A percentile compares a stretch with the other conserved stretches of the same genome.
Conservation (phyloP, 2,797 vertebrate genomes). For the Varecia variegata region DNA sequence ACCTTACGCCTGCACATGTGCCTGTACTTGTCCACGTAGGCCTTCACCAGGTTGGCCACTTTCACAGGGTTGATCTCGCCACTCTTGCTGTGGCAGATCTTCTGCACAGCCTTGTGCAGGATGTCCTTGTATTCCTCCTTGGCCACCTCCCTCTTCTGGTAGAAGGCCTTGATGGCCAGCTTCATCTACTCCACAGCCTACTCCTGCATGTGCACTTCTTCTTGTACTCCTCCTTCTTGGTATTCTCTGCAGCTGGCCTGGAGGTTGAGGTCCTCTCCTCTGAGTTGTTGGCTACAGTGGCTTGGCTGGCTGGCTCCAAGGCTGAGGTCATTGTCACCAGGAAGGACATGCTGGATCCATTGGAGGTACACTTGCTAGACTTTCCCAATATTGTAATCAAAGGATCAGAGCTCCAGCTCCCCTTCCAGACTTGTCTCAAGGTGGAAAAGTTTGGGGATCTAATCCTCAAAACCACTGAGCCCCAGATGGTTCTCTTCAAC, state of each 20-base stretch:
- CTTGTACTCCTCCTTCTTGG: conserved; percentile 91
- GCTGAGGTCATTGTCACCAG: conserved; percentile 90
- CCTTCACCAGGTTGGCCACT: conserved; percentile 96
- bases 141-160: conserved; percentile 95
- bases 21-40: conserved; percentile 97
- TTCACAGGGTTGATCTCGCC: conserved; percentile 98
- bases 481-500: conserved; percentile 99
- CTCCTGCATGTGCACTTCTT: conserved; percentile 98
- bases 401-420: conserved; percentile 97
- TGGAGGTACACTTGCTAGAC: conserved; percentile 99
- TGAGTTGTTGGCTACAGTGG: conserved; percentile 50
- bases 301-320: conserved; percentile 77
- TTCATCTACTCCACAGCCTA: conserved; percentile 97
- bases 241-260: conserved; percentile 81
- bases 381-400: conserved; percentile 99
- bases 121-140: conserved; percentile 99
- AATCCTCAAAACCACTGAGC: conserved; percentile 98
- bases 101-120: conserved; percentile 96
- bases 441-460: conserved; percentile 99
- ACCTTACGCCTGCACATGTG: conserved; percentile 92
- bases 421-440: conserved; percentile 99
- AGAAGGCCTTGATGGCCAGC: conserved; percentile 98
- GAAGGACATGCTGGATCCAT: conserved; percentile 98
- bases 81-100: conserved; percentile 99
- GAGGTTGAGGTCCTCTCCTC: conserved; percentile 72